A percentile compares a stretch with the other conserved stretches of the same genome.
phyloP scores from a whole-genome alignment of 2,888 invertebrate species.

The Sycophila texana region DNA sequence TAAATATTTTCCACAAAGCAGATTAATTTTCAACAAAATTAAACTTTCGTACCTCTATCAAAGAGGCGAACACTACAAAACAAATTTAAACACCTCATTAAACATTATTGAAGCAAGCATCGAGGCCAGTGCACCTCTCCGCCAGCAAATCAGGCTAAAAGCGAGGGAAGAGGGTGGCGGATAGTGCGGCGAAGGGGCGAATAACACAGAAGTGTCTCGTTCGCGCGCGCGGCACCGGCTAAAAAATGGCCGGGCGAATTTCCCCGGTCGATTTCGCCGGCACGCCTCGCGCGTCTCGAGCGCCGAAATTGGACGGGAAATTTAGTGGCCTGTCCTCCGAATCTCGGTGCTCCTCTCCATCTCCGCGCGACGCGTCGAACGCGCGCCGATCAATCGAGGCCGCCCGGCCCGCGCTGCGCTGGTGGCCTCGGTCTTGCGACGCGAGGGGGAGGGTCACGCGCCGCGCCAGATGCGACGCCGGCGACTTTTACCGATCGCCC shows the following conservation, averaged over 20 bases:
- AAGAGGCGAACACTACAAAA: no score
- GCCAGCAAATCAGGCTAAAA: no score
- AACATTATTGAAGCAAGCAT: no score
- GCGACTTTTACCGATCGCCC: not conserved
- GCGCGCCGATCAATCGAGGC: constrained; percentile 45
- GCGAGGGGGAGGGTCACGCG: not conserved
- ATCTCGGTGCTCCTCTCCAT: constrained; percentile 62
- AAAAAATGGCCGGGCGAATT: constrained; percentile 39
- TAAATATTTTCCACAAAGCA: no score
- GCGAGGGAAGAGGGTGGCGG: no score
- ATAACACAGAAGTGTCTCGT: not conserved
- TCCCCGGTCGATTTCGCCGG: constrained; percentile 23
- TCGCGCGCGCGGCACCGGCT: not conserved
- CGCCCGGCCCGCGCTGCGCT: not conserved
- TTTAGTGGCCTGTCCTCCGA: constrained; percentile 71
- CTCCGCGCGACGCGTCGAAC: constrained; percentile 29
- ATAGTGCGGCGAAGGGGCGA: no score
- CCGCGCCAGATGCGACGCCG: constrained; percentile 6
- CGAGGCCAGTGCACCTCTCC: no score
- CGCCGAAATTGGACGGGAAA: constrained; percentile 73
- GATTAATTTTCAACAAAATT: no score
- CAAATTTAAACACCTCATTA: no score
- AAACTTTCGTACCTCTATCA: no score
- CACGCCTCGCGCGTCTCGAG: constrained; percentile 29
- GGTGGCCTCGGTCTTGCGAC: not conserved